phyloP scores from a whole-genome alignment of 2,888 invertebrate genomes.

The Brachypalpus laphriformis region DNA sequence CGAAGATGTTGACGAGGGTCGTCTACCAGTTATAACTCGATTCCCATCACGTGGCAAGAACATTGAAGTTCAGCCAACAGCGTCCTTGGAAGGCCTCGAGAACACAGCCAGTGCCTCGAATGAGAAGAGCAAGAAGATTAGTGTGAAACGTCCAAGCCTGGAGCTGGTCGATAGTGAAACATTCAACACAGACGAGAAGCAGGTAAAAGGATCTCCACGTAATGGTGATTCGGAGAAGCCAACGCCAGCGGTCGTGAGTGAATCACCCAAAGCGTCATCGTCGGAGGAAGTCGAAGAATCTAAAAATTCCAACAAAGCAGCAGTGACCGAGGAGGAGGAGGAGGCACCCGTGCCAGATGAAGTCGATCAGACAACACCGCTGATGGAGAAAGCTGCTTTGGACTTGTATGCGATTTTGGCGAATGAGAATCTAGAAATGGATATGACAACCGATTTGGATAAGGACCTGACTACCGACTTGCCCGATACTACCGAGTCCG shows the following conservation, averaged over 20 bases:
- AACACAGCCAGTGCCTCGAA: conserved; percentile 80
- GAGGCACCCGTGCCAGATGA: conserved; percentile 75
- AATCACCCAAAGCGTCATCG: conserved; percentile 75
- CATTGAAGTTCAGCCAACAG: conserved; percentile 83
- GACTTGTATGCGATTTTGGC: conserved; percentile 92
- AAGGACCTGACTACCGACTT: conserved; percentile 78
- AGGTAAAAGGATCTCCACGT: conserved; percentile 79
- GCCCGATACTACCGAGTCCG: conserved; percentile 80
- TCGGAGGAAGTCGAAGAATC: conserved; percentile 72
- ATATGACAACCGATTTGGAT: conserved; percentile 81
- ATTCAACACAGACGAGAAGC: conserved; percentile 87
- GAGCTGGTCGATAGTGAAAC: conserved; percentile 92
- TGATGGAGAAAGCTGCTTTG: conserved; percentile 92
- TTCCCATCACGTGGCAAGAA: conserved; percentile 89
- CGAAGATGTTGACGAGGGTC: conserved; percentile 80
- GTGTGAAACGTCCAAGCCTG: conserved; percentile 88
- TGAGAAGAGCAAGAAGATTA: conserved; percentile 80
- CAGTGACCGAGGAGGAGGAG: not conserved
- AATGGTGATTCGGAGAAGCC: conserved; percentile 79
- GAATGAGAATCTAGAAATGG: conserved; percentile 86
- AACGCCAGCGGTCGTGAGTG: conserved; percentile 76
- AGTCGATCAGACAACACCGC: conserved; percentile 84
- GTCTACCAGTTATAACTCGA: conserved; percentile 92
- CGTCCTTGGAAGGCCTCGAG: conserved; percentile 86
- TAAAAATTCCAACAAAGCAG: no score